Evolutionary conservation across 1,140 invertebrate genomes (phyloP).

Genomic region (Radopholus similis): DNA sequence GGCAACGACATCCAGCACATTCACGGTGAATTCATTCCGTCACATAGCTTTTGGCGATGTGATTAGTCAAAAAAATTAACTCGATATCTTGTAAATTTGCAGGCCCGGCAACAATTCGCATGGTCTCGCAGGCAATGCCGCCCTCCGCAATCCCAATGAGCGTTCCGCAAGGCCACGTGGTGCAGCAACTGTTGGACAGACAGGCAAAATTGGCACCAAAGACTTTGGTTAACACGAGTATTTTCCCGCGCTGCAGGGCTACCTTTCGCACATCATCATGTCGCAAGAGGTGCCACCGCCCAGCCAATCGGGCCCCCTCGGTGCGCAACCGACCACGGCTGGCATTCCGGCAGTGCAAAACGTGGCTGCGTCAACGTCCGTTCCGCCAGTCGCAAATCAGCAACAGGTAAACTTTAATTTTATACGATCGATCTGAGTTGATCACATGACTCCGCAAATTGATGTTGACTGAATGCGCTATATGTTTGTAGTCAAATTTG

Average conservation of each 20-base stretch:
- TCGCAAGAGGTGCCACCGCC: constrained; percentile 29
- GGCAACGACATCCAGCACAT: constrained; percentile 53
- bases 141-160: constrained; percentile 46
- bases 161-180: constrained; percentile 47
- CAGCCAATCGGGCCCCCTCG: too few relatives aligned
- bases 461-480: too few relatives aligned
- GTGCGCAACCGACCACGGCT: background rate
- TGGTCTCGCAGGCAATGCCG: constrained; percentile 46
- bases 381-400: background rate
- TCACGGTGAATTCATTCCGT: too few relatives aligned
- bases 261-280: constrained; percentile 46
- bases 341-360: background rate
- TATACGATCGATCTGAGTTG: background rate
- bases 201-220: constrained; percentile 8
- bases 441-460: too few relatives aligned
- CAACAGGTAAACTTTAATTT: background rate
- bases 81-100: too few relatives aligned
- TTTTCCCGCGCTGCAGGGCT: constrained; percentile 36
- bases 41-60: constrained; percentile 23
- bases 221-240: background rate
- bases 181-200: constrained; percentile 47
- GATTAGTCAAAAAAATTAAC: background rate
- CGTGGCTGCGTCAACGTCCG: background rate
- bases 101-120: constrained; percentile 53
- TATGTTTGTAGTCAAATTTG: too few relatives aligned